phyloP scores from a whole-genome alignment of 2,113 vertebrate genomes.

The Mus musculus region GRCm39 chr14:46487501-46488000 shows the following conservation, averaged over 20 bases:
- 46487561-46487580: slow-evolving; percentile 9
- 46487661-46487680: not conserved
- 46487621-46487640: not conserved
- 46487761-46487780: not conserved
- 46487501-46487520: slow-evolving; percentile 47
- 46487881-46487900: not conserved
- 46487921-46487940: slow-evolving; percentile 7
- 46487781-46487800: not conserved
- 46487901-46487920: not conserved
- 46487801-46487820: not conserved
- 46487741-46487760: not conserved
- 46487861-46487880: not conserved
- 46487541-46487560: not conserved
- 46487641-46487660: not conserved
- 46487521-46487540: slow-evolving; percentile 43
- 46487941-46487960: not conserved
- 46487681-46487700: not conserved
- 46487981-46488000: slow-evolving; percentile 3
- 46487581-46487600: slow-evolving; percentile 52
- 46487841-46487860: not conserved
- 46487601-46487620: slow-evolving; percentile 4
- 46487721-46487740: not conserved
- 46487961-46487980: not conserved
- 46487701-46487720: not conserved
- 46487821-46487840: not conserved